phyloP scores from a whole-genome alignment of 2,797 vertebrate species.

The Premnoplex brunnescens region DNA sequence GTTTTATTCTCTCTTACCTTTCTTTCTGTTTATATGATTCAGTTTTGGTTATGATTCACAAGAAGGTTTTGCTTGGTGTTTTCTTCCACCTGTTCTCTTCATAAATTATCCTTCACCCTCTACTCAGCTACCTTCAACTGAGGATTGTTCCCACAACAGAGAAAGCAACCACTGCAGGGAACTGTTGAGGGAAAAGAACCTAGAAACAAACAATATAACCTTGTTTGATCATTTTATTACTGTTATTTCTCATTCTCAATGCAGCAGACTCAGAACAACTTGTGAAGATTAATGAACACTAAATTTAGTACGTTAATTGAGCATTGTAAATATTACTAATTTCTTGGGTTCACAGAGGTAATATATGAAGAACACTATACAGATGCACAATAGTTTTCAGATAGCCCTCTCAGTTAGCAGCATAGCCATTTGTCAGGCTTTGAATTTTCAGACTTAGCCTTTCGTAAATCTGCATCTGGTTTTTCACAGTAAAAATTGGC shows the following conservation, averaged over 20 bases:
- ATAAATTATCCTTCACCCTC: not conserved
- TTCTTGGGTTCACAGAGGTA: not conserved
- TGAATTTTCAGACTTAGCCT: not conserved
- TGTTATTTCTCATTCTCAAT: not conserved
- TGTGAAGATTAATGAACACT: not conserved
- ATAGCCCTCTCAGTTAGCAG: not conserved
- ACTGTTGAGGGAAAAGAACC: not conserved
- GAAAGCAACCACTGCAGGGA: not conserved
- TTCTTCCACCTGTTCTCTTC: not conserved
- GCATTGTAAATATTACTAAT: not conserved
- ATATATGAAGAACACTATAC: not conserved
- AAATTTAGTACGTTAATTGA: not conserved
- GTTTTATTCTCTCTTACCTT: not conserved
- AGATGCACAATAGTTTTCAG: not conserved
- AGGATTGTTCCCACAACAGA: not conserved
- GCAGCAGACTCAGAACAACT: not conserved
- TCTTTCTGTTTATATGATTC: not conserved
- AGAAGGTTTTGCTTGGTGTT: not conserved
- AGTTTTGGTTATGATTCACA: not conserved
- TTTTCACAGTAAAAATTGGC: not conserved
- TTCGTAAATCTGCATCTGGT: not conserved
- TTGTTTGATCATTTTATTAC: not conserved
- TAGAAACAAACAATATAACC: not conserved
- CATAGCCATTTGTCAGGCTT: not conserved
- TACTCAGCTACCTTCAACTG: not conserved